Conservation (phyloP, 2,113 vertebrate genomes). For the Bufo bufo region DNA sequence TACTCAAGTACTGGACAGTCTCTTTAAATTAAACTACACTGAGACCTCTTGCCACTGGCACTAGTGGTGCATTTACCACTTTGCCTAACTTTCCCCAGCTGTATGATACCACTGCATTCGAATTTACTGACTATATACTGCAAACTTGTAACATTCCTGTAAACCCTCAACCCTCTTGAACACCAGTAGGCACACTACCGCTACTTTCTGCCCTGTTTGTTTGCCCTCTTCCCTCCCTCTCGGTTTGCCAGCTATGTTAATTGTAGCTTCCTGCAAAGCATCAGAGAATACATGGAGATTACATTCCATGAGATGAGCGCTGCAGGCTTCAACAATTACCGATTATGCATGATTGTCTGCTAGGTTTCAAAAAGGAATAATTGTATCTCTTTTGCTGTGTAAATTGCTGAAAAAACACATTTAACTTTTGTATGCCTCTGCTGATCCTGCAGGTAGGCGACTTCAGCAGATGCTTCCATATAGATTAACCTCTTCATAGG, state of each 20-base stretch:
- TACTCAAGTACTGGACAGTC: too few species aligned
- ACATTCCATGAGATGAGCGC: constrained; percentile 21
- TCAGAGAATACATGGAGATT: constrained; percentile 29
- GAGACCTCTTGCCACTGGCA: too few species aligned
- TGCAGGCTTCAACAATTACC: constrained; percentile 1
- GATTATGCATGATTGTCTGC: constrained; percentile 6
- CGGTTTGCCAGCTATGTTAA: constrained; percentile 11
- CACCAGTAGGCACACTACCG: neutral
- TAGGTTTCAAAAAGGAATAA: constrained; percentile 20
- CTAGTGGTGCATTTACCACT: too few species aligned
- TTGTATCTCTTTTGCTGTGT: constrained; percentile 26
- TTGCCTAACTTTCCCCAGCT: too few species aligned
- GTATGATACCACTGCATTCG: too few species aligned
- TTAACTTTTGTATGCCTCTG: constrained; percentile 4
- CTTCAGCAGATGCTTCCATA: neutral
- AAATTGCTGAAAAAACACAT: constrained; percentile 20
- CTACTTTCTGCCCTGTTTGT: neutral
- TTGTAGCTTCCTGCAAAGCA: constrained; percentile 2
- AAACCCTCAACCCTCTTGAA: neutral
- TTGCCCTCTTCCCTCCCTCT: neutral
- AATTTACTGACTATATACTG: too few species aligned
- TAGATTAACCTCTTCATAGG: neutral
- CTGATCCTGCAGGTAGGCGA: constrained; percentile 12
- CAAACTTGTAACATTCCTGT: too few species aligned
- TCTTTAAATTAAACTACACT: too few species aligned